These are phyloP conservation scores for Drosophila fungiperda DNA, from an alignment of 2,888 invertebrate genomes.

Conservation along the genomic window DNA sequence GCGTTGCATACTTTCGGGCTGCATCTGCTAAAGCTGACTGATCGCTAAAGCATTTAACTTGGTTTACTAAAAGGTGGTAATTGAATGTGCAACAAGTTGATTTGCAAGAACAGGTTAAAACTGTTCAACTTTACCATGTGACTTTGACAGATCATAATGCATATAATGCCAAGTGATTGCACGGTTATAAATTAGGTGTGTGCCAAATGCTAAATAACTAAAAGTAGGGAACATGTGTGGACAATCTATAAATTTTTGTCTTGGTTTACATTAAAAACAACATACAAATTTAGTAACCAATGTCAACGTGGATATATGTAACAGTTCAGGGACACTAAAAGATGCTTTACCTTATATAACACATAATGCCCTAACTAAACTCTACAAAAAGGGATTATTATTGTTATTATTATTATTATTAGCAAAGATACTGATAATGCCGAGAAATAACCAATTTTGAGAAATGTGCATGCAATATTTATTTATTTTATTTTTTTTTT, in stretches of 20 bases:
- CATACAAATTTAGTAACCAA: not conserved
- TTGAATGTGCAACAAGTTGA: not conserved
- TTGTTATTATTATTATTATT: not conserved
- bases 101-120: not conserved
- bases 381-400: not conserved
- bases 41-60: not conserved
- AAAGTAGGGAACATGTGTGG: not conserved
- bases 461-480: not conserved
- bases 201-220: not conserved
- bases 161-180: not conserved
- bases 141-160: not conserved
- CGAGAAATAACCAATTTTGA: not conserved
- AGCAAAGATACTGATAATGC: not conserved
- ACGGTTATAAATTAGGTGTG: not conserved
- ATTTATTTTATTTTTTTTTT: not conserved
- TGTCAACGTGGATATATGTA: too few species aligned
- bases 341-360: not conserved
- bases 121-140: not conserved
- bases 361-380: not conserved
- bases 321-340: not conserved
- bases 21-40: not conserved
- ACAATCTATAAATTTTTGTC: not conserved
- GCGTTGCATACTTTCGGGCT: constrained; percentile 59
- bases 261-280: not conserved
- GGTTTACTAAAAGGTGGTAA: not conserved